These are phyloP conservation scores for Narcine bancroftii DNA, from an alignment of 2,113 vertebrate species.

Conservation along the genomic window DNA sequence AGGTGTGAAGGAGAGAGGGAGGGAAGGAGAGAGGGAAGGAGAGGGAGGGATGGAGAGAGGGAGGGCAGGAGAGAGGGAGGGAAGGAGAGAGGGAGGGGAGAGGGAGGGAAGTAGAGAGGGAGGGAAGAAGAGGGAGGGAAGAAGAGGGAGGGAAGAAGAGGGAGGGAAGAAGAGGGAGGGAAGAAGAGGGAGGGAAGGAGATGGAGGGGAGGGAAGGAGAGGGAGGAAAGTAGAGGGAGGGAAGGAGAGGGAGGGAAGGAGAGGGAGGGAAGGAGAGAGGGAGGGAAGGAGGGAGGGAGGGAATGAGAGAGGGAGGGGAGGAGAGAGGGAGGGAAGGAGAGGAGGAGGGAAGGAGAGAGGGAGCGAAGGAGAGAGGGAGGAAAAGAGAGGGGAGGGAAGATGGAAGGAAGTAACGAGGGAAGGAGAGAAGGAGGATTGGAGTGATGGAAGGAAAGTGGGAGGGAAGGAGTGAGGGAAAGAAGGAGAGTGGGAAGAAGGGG, in stretches of 20 bases:
- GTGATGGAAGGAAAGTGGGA: background rate
- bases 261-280: background rate
- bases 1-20: too few species aligned
- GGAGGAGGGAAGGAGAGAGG: background rate
- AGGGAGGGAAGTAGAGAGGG: conserved; percentile 37
- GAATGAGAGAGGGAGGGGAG: too few species aligned
- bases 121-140: conserved; percentile 37
- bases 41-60: too few species aligned
- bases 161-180: background rate
- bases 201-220: background rate
- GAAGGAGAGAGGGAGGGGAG: accelerated
- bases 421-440: background rate
- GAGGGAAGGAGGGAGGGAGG: background rate
- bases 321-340: background rate
- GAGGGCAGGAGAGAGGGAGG: background rate
- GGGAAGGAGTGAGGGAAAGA: background rate
- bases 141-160: background rate
- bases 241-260: background rate
- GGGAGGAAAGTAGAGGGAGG: background rate
- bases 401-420: background rate
- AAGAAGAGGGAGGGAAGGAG: background rate
- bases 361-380: background rate
- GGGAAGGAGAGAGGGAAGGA: background rate
- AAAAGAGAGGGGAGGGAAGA: too few species aligned
- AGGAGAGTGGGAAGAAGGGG: background rate